These are phyloP conservation scores for Euspilapteryx auroguttella DNA, from an alignment of 2,888 invertebrate genomes.

Conservation along the genomic window DNA sequence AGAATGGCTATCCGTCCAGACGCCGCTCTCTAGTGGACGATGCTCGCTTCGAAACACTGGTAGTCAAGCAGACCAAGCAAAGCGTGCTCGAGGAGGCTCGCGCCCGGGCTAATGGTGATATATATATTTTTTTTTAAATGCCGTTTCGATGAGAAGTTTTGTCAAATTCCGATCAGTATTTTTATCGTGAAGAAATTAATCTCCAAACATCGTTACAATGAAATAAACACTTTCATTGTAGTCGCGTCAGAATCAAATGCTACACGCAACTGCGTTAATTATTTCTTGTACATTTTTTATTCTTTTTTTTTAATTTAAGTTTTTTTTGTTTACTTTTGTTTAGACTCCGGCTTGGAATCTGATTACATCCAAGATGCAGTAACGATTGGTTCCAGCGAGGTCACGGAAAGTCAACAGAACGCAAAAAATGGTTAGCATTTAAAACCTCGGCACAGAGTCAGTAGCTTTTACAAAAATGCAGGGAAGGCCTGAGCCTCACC, in stretches of 20 bases:
- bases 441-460: too few relatives aligned
- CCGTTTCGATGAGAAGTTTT: too few relatives aligned
- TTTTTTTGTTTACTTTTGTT: constrained; percentile 19
- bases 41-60: constrained; percentile 94
- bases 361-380: constrained; percentile 63
- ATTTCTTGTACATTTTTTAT: constrained; percentile 12
- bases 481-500: too few relatives aligned
- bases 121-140: too few relatives aligned
- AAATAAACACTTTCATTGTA: too few relatives aligned
- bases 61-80: constrained; percentile 94
- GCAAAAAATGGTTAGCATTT: constrained; percentile 46
- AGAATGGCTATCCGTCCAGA: constrained; percentile 97
- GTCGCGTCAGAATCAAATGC: too few relatives aligned
- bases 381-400: constrained; percentile 47
- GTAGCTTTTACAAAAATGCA: too few relatives aligned
- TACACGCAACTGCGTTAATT: constrained; percentile 11
- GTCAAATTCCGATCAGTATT: too few relatives aligned
- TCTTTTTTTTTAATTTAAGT: constrained; percentile 12
- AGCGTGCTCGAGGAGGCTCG: constrained; percentile 90
- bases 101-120: constrained; percentile 87
- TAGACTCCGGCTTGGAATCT: constrained; percentile 68
- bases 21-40: constrained; percentile 96
- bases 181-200: too few relatives aligned
- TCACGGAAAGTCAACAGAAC: constrained; percentile 45
- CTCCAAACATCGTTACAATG: too few relatives aligned